phyloP scores from a whole-genome alignment of 37 sponge, comb jelly and placozoan species.

The Amphimedon queenslandica region DNA sequence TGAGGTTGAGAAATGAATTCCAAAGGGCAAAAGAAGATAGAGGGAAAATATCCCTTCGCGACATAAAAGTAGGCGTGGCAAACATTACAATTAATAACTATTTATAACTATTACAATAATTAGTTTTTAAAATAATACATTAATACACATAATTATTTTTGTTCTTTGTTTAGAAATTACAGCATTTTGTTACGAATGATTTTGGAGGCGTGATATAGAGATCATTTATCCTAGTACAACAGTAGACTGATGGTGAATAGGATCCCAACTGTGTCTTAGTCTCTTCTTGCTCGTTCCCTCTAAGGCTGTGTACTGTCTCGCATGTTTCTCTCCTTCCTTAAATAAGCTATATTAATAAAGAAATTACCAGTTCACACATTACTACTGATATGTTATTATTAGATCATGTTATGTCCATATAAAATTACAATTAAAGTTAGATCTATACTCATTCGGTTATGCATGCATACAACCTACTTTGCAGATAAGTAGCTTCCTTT shows the following conservation, averaged over 20 bases:
- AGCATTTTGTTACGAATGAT: constrained; percentile 28
- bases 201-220: constrained; percentile 44
- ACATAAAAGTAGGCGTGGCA: constrained; percentile 28
- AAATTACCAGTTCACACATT: no score
- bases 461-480: no score
- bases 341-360: no score
- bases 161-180: constrained; percentile 30
- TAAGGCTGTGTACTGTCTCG: no score
- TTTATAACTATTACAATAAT: constrained; percentile 34
- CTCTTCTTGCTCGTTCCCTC: neutral
- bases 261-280: no score
- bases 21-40: neutral
- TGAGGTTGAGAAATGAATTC: constrained; percentile 33
- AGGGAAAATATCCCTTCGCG: constrained; percentile 10
- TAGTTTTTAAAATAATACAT: neutral
- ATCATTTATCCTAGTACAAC: neutral
- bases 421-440: no score
- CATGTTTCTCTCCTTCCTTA: no score
- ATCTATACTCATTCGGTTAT: no score
- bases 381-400: no score
- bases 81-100: neutral
- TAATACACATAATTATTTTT: neutral
- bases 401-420: no score
- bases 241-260: neutral
- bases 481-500: no score